Evolutionary conservation across 35 echinoderm and acorn worm genomes (phyloP).

Genomic region (Lytechinus pictus): DNA sequence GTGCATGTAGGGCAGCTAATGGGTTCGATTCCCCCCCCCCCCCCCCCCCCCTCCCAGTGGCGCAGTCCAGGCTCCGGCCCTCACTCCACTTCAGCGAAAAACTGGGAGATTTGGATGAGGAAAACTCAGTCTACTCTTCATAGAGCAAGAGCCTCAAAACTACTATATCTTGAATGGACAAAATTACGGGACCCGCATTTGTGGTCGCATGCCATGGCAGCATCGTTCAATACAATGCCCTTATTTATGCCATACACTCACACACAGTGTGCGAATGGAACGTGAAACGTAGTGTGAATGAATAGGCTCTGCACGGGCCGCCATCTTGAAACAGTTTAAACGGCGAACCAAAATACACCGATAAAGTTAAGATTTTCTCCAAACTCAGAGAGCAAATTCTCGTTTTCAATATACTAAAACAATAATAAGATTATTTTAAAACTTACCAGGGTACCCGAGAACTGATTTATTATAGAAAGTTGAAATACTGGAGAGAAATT

Average conservation of each 20-base stretch:
- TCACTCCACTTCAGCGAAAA: no score
- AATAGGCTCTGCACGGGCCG: constrained; percentile 41
- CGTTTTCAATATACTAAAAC: not conserved
- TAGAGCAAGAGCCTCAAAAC: no score
- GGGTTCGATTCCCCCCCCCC: no score
- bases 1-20: no score
- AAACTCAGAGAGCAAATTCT: not conserved
- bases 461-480: not conserved
- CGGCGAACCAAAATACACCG: not conserved
- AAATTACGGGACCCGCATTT: no score
- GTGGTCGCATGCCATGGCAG: no score
- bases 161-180: no score
- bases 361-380: not conserved
- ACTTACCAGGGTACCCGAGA: not conserved
- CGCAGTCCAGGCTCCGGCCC: no score
- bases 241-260: not conserved
- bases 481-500: not conserved
- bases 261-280: not conserved
- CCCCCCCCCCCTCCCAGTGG: no score
- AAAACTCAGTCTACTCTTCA: no score
- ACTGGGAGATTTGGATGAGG: no score
- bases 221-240: no score
- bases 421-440: not conserved
- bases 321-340: constrained; percentile 31
- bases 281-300: not conserved